A percentile compares a stretch with the other conserved stretches of the same genome.
phyloP scores from a whole-genome alignment of 2,797 vertebrate genomes.

The Onychomys leucogaster region DNA sequence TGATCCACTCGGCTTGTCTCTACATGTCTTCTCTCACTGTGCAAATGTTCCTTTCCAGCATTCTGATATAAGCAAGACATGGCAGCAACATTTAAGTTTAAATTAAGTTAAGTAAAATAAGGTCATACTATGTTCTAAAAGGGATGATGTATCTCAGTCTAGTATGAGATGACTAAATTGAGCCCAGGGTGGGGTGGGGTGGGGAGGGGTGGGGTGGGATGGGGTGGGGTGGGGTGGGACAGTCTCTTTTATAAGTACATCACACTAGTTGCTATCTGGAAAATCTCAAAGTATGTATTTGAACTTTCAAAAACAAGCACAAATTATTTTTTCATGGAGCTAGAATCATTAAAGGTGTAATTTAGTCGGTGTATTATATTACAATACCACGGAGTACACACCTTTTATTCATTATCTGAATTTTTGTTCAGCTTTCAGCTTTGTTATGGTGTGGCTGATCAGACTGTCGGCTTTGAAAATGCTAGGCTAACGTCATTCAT shows the following conservation, averaged over 20 bases:
- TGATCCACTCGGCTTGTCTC: background rate
- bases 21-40: background rate
- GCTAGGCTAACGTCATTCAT: no score
- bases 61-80: background rate
- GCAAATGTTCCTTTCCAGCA: background rate
- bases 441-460: background rate
- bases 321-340: background rate
- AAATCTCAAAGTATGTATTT: background rate
- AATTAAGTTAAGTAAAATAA: background rate
- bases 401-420: background rate
- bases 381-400: accelerated
- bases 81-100: background rate
- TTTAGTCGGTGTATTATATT: background rate
- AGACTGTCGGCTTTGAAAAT: background rate
- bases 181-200: no score
- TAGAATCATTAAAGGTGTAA: background rate
- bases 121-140: background rate
- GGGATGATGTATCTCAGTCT: background rate
- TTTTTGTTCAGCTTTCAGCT: background rate
- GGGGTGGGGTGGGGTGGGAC: no score
- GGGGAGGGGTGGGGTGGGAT: no score
- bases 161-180: background rate
- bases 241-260: background rate
- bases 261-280: background rate
- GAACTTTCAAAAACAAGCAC: background rate